Base-by-base conservation (phyloP, 2,113 vertebrate genomes). In the Cheirogaleus medius region DNA sequence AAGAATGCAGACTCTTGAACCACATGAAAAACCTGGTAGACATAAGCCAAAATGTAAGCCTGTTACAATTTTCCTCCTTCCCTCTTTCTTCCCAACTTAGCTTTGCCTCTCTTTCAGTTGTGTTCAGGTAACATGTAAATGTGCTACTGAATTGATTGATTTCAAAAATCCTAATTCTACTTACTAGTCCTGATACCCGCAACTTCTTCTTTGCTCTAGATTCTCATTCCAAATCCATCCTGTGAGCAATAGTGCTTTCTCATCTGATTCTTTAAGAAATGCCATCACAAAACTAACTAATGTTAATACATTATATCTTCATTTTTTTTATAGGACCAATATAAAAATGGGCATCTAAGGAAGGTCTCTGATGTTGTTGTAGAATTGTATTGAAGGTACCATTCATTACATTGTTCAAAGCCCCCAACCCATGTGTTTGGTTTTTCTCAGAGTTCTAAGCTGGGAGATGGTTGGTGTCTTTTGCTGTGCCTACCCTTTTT, bases 211-310 rank as follows among this genome's bases (percentile, higher is more conserved):
- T 47, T 90, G 25, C 44, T 83, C 25, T n/a, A 71, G 44, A 95
- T 89, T 56, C 29, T 95, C 58, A 69, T 89, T 91, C 12, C 80
- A 94, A 87, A 84, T 74, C 29, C 27, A 73, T 58, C 47, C n/a
- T 93, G 80, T 68, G 21, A 56, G 88, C 74, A 90, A 14, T 90
- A 58, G 77, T 86, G 34, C 27, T 18, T 94, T 90, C 25, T 96
- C 63, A 83, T 73, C 8, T 90, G 56, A 95, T 84, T 83, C 32
- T 39, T 96, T 76, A 95, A 93, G 11, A 94, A 80, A 88, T 93
- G 27, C 13, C 27, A 96, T 88, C 37, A 85, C 34, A 87, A 95
- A 96, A 63, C 58, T 90, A 69, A 52, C 23, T 90, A 69, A 52
- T 20, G 60, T 83, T 73, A 90, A 54, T 63, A 63, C 17, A 73